Evolutionary conservation across 2,797 vertebrate species (phyloP).

Genomic region (Semaprochilodus insignis): DNA sequence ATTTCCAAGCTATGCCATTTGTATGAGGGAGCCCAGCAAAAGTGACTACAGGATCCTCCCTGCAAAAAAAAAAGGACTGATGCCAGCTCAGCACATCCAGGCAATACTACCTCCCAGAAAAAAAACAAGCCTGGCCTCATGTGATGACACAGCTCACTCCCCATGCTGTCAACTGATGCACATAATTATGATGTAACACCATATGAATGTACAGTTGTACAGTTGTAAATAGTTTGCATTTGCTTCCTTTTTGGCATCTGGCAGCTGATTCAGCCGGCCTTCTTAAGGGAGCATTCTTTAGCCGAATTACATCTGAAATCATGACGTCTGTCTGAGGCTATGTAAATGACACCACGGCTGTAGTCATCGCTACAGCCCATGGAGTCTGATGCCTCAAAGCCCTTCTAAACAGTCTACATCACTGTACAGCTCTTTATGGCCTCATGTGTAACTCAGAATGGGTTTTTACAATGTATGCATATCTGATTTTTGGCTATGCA

Average conservation of each 20-base stretch:
- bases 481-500: no score
- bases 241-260: conserved; percentile 51
- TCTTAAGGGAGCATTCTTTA: conserved; percentile 59
- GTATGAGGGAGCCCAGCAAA: not conserved
- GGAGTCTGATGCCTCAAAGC: not conserved
- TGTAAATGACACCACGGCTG: not conserved
- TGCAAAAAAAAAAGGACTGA: not conserved
- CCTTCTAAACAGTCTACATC: conserved; percentile 4
- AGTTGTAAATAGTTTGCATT: conserved; percentile 61
- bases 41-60: not conserved
- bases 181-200: conserved; percentile 21
- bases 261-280: conserved; percentile 65
- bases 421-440: conserved; percentile 1
- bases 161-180: not conserved
- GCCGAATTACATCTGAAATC: conserved; percentile 14
- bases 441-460: not conserved
- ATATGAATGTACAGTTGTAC: conserved; percentile 21
- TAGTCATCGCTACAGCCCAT: not conserved
- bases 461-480: no score
- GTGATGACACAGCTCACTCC: conserved; percentile 32
- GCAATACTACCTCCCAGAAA: not conserved
- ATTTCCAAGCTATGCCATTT: not conserved
- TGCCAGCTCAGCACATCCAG: not conserved
- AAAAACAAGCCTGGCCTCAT: not conserved
- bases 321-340: not conserved